Evolutionary conservation across 2,888 invertebrate species (phyloP), one percentile per base, ranked within the genome.

Genomic region (Crematogaster levior): DNA sequence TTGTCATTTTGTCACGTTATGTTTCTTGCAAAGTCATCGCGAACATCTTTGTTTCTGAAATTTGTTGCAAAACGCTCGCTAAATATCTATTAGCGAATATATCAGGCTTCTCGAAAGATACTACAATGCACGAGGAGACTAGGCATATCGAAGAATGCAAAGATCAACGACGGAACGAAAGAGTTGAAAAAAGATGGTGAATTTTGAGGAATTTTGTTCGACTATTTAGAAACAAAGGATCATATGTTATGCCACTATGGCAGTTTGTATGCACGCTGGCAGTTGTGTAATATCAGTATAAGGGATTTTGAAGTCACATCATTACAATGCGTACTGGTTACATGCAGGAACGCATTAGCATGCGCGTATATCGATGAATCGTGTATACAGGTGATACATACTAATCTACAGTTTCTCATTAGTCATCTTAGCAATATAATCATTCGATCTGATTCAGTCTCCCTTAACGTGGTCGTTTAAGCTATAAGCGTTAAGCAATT

Each of bases 161-260:
- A 51, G 63, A 40, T 24, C 46, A 34, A 37, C 24, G n/a, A 51
- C n/a, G 37, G 12, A n/a, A 1, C 0, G 18, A 7, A 72, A 56
- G n/a, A 27, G 24, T 56, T 40, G 40, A 58, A 40, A 24, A 15
- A 34, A 46, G 3, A 72, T 3, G 24, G 15, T 48, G 24, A 24
- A 34, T 40, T 37, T 48, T 18, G 81, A 84, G 48, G 81, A 79
- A 61, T 88, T 80, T 83, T 74, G 79, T 81, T 85, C 65, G 80
- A 65, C 21, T 43, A 84, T 72, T 87, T 89, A 74, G 74, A 77
- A 61, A 34, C 74, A 65, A 37, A 66, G 58, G 81, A 86, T 89
- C 84, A 84, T 84, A 86, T 66, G 83, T 82, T 73, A n/a, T n/a
- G n/a, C n/a, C 84, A 51, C 51, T 24, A 79, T 70, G 37, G 48